Conservation (phyloP, 1,140 invertebrate genomes). For the Saccostrea glomerata region DNA sequence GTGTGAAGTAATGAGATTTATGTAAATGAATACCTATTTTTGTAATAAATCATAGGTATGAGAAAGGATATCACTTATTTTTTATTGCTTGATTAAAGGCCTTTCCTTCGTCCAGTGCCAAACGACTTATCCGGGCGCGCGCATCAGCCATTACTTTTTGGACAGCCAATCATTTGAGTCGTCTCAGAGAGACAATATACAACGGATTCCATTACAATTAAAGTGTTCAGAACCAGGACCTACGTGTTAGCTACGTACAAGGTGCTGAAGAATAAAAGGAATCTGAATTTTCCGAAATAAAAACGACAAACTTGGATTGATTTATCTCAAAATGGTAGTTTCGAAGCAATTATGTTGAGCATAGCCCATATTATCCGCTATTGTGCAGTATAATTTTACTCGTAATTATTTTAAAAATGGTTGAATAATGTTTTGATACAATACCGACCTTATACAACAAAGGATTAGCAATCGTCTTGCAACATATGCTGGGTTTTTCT, state of each 20-base stretch:
- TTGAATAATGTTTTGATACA: not conserved
- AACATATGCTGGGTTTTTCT: not conserved
- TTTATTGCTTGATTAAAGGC: slow-evolving; percentile 59
- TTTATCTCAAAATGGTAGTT: slow-evolving; percentile 13
- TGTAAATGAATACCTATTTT: slow-evolving; percentile 62
- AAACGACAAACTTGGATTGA: slow-evolving; percentile 30
- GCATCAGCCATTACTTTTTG: slow-evolving; percentile 50
- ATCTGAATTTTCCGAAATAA: slow-evolving; percentile 31
- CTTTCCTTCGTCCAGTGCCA: slow-evolving; percentile 52
- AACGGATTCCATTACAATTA: slow-evolving; percentile 44
- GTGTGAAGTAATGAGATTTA: slow-evolving; percentile 56
- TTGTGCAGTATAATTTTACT: slow-evolving; percentile 25
- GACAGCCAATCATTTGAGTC: slow-evolving; percentile 58
- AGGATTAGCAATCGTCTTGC: not conserved
- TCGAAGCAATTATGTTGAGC: not conserved
- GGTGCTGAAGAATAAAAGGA: slow-evolving; percentile 36
- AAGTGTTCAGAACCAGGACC: not conserved
- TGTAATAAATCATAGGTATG: slow-evolving; percentile 59
- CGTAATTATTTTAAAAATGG: slow-evolving; percentile 14
- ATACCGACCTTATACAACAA: not conserved
- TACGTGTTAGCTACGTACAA: slow-evolving; percentile 21
- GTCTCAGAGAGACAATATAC: slow-evolving; percentile 43
- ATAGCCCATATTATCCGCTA: slow-evolving; percentile 8
- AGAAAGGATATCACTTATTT: slow-evolving; percentile 52
- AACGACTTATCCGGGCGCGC: slow-evolving; percentile 55